Percentiles rank a stretch among this genome's conserved stretches.
Evolutionary conservation across 2,113 vertebrate species (phyloP).

Genomic region (Desmodus rotundus): DNA sequence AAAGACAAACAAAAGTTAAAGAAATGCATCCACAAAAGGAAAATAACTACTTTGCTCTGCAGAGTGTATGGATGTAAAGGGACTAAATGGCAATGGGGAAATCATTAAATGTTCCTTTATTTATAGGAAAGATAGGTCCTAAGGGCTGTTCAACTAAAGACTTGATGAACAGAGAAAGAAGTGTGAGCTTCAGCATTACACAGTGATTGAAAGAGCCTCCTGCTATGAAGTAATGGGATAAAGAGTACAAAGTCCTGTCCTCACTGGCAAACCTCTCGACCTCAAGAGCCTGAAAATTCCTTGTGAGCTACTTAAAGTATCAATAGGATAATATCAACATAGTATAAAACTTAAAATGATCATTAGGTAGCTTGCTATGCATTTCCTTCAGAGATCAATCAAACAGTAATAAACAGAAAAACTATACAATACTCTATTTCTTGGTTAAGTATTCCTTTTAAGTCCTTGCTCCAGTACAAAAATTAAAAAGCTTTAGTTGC

Average conservation of each 20-base stretch:
- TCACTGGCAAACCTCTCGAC: neutral
- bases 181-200: neutral
- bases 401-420: slow-evolving; percentile 23
- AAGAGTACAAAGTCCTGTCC: neutral
- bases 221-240: neutral
- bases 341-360: slow-evolving; percentile 28
- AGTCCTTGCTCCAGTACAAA: neutral
- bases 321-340: neutral
- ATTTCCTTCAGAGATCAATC: slow-evolving; percentile 10
- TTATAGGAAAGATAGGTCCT: neutral
- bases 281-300: neutral
- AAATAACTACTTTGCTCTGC: neutral
- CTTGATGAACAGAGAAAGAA: neutral
- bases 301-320: neutral
- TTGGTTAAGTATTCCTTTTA: neutral
- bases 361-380: neutral
- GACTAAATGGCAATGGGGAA: neutral
- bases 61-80: neutral
- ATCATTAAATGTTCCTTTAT: neutral
- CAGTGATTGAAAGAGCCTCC: neutral
- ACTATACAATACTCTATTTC: neutral
- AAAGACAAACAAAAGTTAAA: neutral
- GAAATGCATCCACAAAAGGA: neutral
- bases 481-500: neutral
- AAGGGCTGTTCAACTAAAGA: neutral